These are phyloP conservation scores for Sphaeridia pumilis DNA, from an alignment of 2,888 invertebrate genomes.

Conservation along the genomic window DNA sequence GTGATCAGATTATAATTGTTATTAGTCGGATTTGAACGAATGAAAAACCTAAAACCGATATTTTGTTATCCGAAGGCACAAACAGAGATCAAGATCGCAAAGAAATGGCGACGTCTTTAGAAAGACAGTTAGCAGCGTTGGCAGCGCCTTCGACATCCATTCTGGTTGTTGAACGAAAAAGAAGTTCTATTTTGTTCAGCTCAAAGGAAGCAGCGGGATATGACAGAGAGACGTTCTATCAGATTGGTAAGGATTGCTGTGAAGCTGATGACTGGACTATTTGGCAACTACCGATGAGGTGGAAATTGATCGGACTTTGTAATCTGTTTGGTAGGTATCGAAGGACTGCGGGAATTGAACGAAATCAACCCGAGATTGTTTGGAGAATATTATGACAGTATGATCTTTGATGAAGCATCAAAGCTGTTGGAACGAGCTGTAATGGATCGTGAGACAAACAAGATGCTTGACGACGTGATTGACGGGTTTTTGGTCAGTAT, in stretches of 20 bases:
- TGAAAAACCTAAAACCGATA: no score
- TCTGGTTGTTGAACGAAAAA: slow-evolving; percentile 54
- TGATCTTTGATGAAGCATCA: slow-evolving; percentile 61
- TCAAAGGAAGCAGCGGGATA: slow-evolving; percentile 77
- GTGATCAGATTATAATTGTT: no score
- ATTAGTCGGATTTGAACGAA: no score
- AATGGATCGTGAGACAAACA: slow-evolving; percentile 60
- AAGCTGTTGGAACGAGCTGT: slow-evolving; percentile 70
- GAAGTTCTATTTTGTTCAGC: slow-evolving; percentile 76
- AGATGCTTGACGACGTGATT: slow-evolving; percentile 60
- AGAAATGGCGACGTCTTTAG: slow-evolving; percentile 54
- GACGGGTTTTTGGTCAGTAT: slow-evolving; percentile 64
- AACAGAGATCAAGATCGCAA: no score
- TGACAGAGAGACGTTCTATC: slow-evolving; percentile 70
- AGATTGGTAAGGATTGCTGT: slow-evolving; percentile 63
- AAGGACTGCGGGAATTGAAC: slow-evolving; percentile 72
- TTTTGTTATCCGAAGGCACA: no score
- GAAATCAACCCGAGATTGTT: slow-evolving; percentile 57
- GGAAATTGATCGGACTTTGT: background rate
- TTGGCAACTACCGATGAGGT: background rate
- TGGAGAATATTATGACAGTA: slow-evolving; percentile 54
- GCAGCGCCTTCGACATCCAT: slow-evolving; percentile 61
- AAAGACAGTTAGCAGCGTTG: slow-evolving; percentile 63
- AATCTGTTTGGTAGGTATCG: slow-evolving; percentile 46
- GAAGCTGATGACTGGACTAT: background rate